Percentiles rank a stretch among this genome's conserved stretches.
Evolutionary conservation across 2,797 vertebrate genomes (phyloP).

Genomic region (Valencia hispanica): DNA sequence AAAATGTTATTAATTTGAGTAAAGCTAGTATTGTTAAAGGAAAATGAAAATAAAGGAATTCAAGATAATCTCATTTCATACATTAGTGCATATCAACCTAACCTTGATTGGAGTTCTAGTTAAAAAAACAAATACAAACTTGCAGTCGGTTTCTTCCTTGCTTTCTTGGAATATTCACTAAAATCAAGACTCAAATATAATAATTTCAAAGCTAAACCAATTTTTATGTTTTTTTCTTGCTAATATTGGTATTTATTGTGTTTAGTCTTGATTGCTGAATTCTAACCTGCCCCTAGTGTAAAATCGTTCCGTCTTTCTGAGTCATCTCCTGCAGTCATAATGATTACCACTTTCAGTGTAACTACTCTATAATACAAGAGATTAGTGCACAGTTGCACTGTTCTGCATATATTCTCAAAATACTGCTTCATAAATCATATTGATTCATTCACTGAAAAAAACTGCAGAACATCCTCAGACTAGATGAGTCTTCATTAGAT

Average conservation of each 20-base stretch:
- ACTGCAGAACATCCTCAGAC: background rate
- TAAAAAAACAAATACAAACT: background rate
- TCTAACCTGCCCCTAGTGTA: background rate
- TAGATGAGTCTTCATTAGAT: background rate
- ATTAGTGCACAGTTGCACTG: conserved; percentile 5
- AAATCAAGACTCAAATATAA: background rate
- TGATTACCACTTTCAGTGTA: conserved; percentile 2
- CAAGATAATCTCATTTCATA: too few relatives aligned
- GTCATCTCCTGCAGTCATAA: background rate
- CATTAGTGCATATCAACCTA: too few relatives aligned
- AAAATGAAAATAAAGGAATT: too few relatives aligned
- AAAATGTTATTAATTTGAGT: too few relatives aligned
- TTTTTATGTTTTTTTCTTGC: background rate
- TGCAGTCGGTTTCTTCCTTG: background rate
- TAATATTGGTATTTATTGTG: background rate
- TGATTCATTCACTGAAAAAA: background rate
- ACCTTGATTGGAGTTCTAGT: background rate
- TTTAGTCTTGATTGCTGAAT: conserved; percentile 19
- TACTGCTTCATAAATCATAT: conserved; percentile 5
- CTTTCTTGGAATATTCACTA: background rate
- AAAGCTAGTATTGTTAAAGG: too few relatives aligned
- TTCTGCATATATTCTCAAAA: background rate
- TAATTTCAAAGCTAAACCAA: conserved; percentile 12
- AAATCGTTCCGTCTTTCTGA: conserved; percentile 6
- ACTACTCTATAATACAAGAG: background rate